Conservation (phyloP, 2,888 invertebrate genomes). For the Syritta pipiens region DNA sequence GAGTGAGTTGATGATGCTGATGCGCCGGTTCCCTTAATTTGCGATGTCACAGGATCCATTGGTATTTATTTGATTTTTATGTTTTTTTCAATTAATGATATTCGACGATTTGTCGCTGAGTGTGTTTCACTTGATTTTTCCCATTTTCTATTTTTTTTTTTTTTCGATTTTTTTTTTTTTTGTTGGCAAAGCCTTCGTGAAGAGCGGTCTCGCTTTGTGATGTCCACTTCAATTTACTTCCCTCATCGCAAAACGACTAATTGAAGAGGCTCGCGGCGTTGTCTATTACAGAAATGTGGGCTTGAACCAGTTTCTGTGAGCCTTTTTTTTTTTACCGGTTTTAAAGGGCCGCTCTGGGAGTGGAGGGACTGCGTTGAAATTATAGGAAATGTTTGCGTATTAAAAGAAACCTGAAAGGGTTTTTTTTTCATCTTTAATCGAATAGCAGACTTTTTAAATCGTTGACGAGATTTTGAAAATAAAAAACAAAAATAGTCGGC, state of each 20-base stretch:
- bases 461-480: too few species aligned
- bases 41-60: constrained; percentile 55
- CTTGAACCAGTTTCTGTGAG: constrained; percentile 36
- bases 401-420: too few species aligned
- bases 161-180: not conserved
- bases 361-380: too few species aligned
- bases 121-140: constrained; percentile 10
- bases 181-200: not conserved
- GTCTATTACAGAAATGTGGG: constrained; percentile 12
- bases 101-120: constrained; percentile 57
- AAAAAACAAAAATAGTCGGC: too few species aligned
- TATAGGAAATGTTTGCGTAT: too few species aligned
- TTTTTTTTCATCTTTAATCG: too few species aligned
- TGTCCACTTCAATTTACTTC: constrained; percentile 47
- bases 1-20: too few species aligned
- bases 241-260: constrained; percentile 53
- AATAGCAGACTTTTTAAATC: too few species aligned
- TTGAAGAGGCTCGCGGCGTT: constrained; percentile 40
- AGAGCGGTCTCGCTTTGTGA: constrained; percentile 55
- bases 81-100: constrained; percentile 65
- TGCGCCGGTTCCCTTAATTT: constrained; percentile 40
- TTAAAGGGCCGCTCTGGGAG: not conserved
- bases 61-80: constrained; percentile 66
- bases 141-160: constrained; percentile 5
- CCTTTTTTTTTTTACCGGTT: constrained; percentile 27